Percentiles rank a stretch among this genome's conserved stretches.
These are phyloP conservation scores for Latrodectus hesperus DNA, from an alignment of 2,888 invertebrate genomes.

Conservation along the genomic window DNA sequence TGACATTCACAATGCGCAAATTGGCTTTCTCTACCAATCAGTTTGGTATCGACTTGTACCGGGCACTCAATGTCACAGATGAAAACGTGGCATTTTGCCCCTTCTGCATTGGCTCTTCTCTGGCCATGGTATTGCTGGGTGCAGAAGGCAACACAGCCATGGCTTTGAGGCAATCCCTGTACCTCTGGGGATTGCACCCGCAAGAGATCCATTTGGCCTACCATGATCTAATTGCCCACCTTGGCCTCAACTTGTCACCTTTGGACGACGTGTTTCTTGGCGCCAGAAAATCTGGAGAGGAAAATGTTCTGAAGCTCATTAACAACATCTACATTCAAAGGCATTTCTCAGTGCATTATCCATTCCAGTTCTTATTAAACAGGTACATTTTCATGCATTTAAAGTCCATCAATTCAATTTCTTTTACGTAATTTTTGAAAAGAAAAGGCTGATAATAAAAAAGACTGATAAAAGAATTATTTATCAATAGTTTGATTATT, in stretches of 20 bases:
- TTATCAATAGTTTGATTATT: no score
- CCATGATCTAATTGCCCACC: constrained; percentile 71
- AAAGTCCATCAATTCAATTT: background rate
- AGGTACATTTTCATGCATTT: constrained; percentile 17
- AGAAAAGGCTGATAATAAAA: no score
- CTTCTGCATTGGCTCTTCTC: constrained; percentile 71
- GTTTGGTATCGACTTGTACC: constrained; percentile 71
- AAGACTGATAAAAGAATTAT: no score
- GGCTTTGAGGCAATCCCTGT: constrained; percentile 71
- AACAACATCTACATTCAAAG: constrained; percentile 71
- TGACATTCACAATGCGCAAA: constrained; percentile 71
- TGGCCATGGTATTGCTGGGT: constrained; percentile 71
- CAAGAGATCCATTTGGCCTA: constrained; percentile 71
- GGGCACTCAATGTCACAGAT: constrained; percentile 69
- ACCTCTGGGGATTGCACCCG: constrained; percentile 71
- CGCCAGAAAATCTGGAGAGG: constrained; percentile 21
- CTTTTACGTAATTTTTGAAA: no score
- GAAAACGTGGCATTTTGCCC: constrained; percentile 71
- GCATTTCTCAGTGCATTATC: constrained; percentile 70
- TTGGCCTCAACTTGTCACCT: constrained; percentile 69
- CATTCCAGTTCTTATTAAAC: constrained; percentile 71
- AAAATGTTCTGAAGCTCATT: constrained; percentile 65
- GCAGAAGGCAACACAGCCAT: constrained; percentile 66
- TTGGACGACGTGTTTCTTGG: constrained; percentile 42
- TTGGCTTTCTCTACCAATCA: constrained; percentile 72